A percentile compares a stretch with the other conserved stretches of the same genome.
Conservation (phyloP, 2,113 vertebrate genomes). For the Phyllostomus hastatus region DNA sequence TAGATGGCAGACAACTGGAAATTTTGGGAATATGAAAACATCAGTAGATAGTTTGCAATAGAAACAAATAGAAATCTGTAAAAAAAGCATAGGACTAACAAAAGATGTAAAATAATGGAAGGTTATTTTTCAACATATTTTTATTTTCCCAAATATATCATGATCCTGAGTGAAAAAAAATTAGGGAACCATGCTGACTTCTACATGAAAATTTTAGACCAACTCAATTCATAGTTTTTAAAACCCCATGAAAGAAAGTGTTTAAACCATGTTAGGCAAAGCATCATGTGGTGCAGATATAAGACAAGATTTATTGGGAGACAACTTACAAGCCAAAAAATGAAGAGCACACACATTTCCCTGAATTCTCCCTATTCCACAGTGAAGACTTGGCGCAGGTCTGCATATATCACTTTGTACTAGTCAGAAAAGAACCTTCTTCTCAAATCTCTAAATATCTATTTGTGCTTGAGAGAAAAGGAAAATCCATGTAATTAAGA, state of each 20-base stretch:
- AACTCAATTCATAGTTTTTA: constrained; percentile 12
- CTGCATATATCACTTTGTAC: not conserved
- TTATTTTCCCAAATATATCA: not conserved
- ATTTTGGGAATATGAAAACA: constrained; percentile 10
- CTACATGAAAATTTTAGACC: not conserved
- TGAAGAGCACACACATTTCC: not conserved
- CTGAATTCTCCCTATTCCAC: not conserved
- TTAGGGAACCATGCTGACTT: not conserved
- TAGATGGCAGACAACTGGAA: constrained; percentile 51
- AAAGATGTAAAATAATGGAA: not conserved
- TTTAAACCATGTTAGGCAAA: not conserved
- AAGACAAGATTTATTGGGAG: not conserved
- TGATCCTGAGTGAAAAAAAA: not conserved
- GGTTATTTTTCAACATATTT: not conserved
- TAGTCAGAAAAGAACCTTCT: not conserved
- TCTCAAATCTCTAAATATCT: not conserved
- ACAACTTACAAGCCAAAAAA: not conserved
- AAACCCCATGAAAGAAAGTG: not conserved
- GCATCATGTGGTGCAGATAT: not conserved
- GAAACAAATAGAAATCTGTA: not conserved
- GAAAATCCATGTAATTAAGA: not conserved
- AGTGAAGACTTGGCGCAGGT: not conserved
- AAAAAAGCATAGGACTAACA: not conserved
- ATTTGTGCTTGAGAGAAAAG: not conserved
- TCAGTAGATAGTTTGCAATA: not conserved